These are phyloP conservation scores for Pteronotus mesoamericanus DNA, from an alignment of 2,797 vertebrate genomes.

Conservation along the genomic window DNA sequence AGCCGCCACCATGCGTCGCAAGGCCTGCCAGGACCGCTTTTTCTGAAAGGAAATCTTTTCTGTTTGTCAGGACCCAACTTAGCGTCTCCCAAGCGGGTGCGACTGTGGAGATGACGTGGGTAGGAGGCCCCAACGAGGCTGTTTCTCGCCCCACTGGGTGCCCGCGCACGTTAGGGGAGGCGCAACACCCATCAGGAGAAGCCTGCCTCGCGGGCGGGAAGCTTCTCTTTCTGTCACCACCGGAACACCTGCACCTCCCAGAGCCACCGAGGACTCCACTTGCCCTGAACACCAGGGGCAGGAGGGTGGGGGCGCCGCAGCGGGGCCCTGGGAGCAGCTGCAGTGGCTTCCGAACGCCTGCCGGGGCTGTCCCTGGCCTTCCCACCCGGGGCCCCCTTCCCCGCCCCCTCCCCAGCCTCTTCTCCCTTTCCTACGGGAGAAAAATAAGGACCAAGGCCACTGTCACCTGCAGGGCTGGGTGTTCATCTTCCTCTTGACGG, in stretches of 20 bases:
- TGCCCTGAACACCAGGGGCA: rapidly evolving
- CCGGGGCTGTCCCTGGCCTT: neutral
- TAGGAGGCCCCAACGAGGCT: neutral
- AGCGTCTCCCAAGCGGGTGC: neutral
- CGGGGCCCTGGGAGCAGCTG: neutral
- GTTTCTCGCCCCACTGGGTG: neutral
- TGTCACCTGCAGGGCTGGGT: too few relatives aligned
- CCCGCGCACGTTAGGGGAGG: neutral
- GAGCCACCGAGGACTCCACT: rapidly evolving
- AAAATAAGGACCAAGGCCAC: neutral
- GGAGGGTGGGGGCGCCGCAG: too few relatives aligned
- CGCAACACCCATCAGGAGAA: neutral
- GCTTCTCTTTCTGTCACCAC: neutral
- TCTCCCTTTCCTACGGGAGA: neutral
- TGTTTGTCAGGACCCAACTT: slow-evolving; percentile 49
- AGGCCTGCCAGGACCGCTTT: slow-evolving; percentile 63
- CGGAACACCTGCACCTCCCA: rapidly evolving
- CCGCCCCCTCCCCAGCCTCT: too few relatives aligned
- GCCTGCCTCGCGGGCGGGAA: neutral
- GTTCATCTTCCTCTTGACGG: neutral
- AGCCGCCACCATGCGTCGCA: slow-evolving; percentile 35
- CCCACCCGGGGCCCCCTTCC: neutral
- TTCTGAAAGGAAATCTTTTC: slow-evolving; percentile 58
- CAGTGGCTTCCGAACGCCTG: rapidly evolving
- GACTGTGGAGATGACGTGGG: neutral